Percentiles rank a stretch among this genome's conserved stretches.
Conservation (phyloP, 2,888 invertebrate genomes). For the Parapristionchus giblindavisi region DNA sequence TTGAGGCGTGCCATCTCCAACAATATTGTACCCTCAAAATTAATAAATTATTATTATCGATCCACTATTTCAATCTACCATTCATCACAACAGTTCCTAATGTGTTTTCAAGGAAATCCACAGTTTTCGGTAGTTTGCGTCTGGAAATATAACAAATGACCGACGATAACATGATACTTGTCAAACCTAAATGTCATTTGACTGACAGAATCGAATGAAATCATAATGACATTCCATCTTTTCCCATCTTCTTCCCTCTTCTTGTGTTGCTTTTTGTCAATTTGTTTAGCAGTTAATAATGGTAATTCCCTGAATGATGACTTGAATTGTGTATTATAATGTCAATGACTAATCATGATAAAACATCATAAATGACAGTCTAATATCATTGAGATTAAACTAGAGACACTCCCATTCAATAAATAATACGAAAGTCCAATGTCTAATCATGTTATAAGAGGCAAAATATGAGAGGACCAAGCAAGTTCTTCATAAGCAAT, state of each 20-base stretch:
- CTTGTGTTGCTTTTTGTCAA: not conserved
- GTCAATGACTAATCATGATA: no score
- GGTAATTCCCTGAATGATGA: not conserved
- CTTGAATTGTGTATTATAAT: no score
- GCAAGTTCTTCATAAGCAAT: no score
- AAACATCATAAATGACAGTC: no score
- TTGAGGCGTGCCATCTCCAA: conserved; percentile 61
- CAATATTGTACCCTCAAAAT: conserved; percentile 69
- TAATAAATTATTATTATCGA: not conserved
- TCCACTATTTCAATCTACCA: not conserved
- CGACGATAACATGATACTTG: not conserved
- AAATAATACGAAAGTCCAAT: no score
- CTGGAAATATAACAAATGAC: conserved; percentile 70
- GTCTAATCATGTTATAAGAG: no score
- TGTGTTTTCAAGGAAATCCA: conserved; percentile 75
- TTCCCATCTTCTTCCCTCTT: not conserved
- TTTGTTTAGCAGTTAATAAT: not conserved
- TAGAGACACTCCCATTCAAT: no score
- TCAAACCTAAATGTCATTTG: conserved; percentile 78
- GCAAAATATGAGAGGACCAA: no score
- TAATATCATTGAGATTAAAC: no score
- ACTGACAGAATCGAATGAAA: conserved; percentile 89
- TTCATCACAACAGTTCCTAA: conserved; percentile 57
- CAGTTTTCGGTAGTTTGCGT: conserved; percentile 81
- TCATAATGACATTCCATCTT: conserved; percentile 50